Evolutionary conservation across 2,113 vertebrate genomes (phyloP).

Genomic region (Aptenodytes forsteri): DNA sequence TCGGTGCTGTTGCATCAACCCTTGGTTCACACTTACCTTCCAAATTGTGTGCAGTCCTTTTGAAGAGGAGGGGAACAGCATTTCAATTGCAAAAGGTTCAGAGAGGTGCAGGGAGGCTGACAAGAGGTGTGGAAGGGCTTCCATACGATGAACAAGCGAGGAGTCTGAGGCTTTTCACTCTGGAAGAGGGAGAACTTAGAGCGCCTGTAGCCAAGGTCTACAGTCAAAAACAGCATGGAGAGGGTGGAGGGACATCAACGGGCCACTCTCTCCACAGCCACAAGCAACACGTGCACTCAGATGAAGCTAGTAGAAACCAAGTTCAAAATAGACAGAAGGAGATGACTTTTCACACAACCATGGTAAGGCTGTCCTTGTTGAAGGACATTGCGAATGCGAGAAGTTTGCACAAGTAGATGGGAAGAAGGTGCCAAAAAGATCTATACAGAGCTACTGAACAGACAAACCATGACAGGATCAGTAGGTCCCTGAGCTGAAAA

Average conservation of each 20-base stretch:
- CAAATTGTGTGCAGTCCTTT: not conserved
- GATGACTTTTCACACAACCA: not conserved
- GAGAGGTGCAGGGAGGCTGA: not conserved
- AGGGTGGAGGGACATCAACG: not conserved
- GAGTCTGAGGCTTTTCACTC: not conserved
- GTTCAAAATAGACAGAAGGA: not conserved
- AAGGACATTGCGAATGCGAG: not conserved
- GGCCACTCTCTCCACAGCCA: not conserved
- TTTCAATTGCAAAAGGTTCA: not conserved
- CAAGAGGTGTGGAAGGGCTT: not conserved
- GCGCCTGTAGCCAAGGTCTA: not conserved
- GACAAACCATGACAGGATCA: not conserved
- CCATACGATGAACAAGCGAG: rapidly evolving
- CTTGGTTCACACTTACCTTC: not conserved
- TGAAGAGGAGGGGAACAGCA: not conserved
- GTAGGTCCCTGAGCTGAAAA: not conserved
- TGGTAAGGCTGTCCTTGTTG: not conserved
- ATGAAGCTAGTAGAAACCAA: not conserved
- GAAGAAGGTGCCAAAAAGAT: not conserved
- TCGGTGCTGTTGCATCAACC: not conserved
- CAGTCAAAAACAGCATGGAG: not conserved
- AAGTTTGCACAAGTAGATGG: not conserved
- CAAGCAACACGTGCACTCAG: not conserved
- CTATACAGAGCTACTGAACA: not conserved
- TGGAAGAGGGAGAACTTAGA: not conserved